Conservation (phyloP, 2,888 invertebrate genomes). For the Autographa pulchrina region DNA sequence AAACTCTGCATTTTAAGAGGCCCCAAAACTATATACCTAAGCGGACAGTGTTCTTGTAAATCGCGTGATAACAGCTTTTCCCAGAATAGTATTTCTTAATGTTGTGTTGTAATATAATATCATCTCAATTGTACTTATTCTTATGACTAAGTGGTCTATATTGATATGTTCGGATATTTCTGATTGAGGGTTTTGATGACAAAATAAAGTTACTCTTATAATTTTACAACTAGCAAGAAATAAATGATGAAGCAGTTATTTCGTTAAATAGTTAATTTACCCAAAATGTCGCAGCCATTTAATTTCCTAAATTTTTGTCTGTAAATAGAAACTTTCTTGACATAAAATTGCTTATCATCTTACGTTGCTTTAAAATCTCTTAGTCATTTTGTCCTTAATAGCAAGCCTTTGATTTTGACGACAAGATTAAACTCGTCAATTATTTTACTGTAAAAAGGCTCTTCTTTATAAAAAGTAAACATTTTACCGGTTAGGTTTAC, state of each 20-base stretch:
- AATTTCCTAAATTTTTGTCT: conserved; percentile 24
- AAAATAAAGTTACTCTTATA: too few species aligned
- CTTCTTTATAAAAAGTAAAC: background rate
- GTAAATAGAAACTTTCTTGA: background rate
- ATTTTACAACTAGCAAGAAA: too few species aligned
- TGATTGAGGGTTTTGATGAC: too few species aligned
- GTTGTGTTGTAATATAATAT: too few species aligned
- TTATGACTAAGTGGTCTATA: too few species aligned
- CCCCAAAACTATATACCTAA: too few species aligned
- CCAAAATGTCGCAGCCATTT: background rate
- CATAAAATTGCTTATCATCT: conserved; percentile 14
- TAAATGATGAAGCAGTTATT: background rate
- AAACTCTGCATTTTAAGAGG: too few species aligned
- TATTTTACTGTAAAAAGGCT: background rate
- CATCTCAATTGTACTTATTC: too few species aligned
- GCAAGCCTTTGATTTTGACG: background rate
- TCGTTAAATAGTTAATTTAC: background rate
- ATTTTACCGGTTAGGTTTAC: background rate
- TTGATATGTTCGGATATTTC: too few species aligned
- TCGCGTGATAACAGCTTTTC: too few species aligned
- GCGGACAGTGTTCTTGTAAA: too few species aligned
- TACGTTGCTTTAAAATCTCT: background rate
- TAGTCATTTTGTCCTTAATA: conserved; percentile 3
- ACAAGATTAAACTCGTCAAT: background rate
- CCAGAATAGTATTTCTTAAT: too few species aligned